phyloP scores from a whole-genome alignment of 2,888 invertebrate genomes.

The Calliphora vomitoria region DNA sequence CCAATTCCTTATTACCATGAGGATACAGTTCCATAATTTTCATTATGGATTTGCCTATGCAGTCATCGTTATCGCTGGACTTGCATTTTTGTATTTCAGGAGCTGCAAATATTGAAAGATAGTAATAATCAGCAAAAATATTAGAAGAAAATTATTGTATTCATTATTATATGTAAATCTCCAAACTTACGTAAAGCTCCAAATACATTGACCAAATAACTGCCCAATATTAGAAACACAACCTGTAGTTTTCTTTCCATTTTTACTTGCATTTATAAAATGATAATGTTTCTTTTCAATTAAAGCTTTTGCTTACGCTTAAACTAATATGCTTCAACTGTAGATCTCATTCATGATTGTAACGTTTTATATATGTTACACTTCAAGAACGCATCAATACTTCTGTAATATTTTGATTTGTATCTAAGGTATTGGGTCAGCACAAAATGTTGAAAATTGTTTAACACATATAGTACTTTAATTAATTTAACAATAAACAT shows the following conservation, averaged over 20 bases:
- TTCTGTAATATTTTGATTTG: not conserved
- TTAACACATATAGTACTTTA: too few relatives aligned
- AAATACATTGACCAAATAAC: not conserved
- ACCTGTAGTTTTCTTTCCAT: not conserved
- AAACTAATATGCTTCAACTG: not conserved
- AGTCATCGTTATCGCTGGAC: slow-evolving; percentile 75
- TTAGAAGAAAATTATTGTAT: too few relatives aligned
- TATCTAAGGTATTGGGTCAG: too few relatives aligned
- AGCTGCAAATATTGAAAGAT: slow-evolving; percentile 69
- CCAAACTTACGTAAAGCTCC: slow-evolving; percentile 74
- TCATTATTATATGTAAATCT: too few relatives aligned
- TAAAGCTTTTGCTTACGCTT: not conserved
- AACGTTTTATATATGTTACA: slow-evolving; percentile 8
- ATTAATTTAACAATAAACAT: too few relatives aligned
- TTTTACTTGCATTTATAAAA: not conserved
- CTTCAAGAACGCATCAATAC: slow-evolving; percentile 18
- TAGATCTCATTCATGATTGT: not conserved
- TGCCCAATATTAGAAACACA: not conserved
- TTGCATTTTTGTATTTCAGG: slow-evolving; percentile 77
- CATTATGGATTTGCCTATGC: slow-evolving; percentile 76
- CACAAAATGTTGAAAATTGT: too few relatives aligned
- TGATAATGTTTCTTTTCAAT: not conserved
- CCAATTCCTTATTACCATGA: slow-evolving; percentile 77
- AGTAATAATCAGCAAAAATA: not conserved
- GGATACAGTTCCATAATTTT: slow-evolving; percentile 76